Percentiles rank a stretch among this genome's conserved stretches.
phyloP scores from a whole-genome alignment of 2,797 vertebrate genomes.

The Ibycter americanus region DNA sequence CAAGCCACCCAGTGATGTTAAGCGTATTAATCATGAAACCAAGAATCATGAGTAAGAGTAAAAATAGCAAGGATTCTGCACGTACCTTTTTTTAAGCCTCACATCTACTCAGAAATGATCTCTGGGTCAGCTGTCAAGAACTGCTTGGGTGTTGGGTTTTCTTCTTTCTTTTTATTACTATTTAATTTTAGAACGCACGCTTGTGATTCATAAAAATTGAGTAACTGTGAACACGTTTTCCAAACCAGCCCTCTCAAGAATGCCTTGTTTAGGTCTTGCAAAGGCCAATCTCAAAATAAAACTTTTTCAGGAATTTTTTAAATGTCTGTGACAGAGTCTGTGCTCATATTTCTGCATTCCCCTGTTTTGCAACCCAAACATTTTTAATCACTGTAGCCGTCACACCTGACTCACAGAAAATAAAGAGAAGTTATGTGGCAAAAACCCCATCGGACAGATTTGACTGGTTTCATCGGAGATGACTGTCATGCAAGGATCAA shows the following conservation, averaged over 20 bases:
- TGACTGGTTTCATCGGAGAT: neutral
- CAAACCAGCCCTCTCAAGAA: neutral
- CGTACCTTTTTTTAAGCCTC: conserved; percentile 6
- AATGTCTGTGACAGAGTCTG: neutral
- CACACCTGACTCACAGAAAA: neutral
- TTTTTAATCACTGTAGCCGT: neutral
- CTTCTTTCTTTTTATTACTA: neutral
- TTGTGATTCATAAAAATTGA: conserved; percentile 16
- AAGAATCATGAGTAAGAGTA: neutral
- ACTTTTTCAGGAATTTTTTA: neutral
- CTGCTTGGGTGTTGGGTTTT: neutral
- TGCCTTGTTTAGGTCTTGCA: neutral
- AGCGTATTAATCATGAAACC: neutral
- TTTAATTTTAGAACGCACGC: neutral
- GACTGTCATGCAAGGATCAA: neutral
- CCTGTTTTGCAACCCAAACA: neutral
- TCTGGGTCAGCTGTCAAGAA: neutral
- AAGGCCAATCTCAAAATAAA: conserved; percentile 46
- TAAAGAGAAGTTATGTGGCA: neutral
- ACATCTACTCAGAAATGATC: conserved; percentile 21
- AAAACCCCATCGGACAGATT: fast-evolving
- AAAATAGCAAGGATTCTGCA: conserved; percentile 10
- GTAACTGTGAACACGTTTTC: neutral
- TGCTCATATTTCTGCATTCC: neutral
- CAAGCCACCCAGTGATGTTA: neutral